Evolutionary conservation across 2,797 vertebrate genomes (phyloP).

Genomic region (Bothrops alternatus): DNA sequence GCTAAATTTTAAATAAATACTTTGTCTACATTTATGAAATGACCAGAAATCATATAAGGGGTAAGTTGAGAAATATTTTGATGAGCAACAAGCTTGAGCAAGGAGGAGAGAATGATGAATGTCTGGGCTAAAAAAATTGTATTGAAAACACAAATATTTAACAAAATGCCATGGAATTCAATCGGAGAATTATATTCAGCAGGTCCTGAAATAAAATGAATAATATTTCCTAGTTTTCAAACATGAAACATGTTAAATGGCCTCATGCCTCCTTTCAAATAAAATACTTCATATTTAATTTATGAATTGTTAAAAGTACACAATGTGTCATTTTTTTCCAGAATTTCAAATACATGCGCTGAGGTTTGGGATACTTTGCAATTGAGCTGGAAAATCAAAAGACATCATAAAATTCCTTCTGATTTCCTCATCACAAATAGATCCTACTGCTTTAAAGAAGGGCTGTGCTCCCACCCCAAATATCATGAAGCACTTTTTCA

Average conservation of each 20-base stretch:
- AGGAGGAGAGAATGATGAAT: neutral
- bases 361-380: neutral
- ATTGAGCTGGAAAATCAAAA: neutral
- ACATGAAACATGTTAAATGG: neutral
- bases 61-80: neutral
- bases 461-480: neutral
- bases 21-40: constrained; percentile 61
- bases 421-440: neutral
- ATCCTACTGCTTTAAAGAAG: neutral
- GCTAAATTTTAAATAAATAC: constrained; percentile 75
- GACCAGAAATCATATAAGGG: constrained; percentile 31
- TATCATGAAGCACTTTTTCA: neutral
- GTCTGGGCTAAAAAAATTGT: neutral
- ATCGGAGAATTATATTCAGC: neutral
- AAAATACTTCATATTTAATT: neutral
- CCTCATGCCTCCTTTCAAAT: neutral
- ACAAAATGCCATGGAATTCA: neutral
- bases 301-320: neutral
- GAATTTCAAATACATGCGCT: neutral
- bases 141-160: neutral
- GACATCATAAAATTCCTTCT: neutral
- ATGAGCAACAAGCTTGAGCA: rapidly evolving
- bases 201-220: too few relatives aligned
- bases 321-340: neutral
- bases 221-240: neutral